Conservation (phyloP, 23 tunicate species). For the Trididemnum clinides region DNA sequence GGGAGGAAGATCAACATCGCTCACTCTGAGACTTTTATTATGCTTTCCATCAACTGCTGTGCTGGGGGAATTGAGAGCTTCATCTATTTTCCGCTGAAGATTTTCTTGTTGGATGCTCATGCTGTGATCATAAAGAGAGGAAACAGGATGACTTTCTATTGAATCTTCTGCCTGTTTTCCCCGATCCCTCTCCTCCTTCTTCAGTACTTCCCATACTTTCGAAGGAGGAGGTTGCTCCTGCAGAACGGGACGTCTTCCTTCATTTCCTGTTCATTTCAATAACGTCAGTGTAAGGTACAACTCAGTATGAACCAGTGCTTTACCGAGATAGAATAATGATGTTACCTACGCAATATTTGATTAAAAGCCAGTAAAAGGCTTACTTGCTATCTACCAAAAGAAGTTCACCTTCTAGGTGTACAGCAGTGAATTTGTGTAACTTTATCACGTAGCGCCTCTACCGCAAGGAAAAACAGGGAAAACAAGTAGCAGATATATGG, state of each 20-base stretch:
- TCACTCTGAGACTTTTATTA: neutral
- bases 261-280: too few species aligned
- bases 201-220: conserved; percentile 21
- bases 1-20: neutral
- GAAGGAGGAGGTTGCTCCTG: conserved; percentile 83
- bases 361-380: too few species aligned
- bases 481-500: too few species aligned
- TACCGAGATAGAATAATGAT: too few species aligned
- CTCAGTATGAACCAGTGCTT: too few species aligned
- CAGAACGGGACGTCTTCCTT: neutral
- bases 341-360: too few species aligned
- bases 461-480: too few species aligned
- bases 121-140: neutral
- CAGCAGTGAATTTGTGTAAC: too few species aligned
- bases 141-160: neutral
- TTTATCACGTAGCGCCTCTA: too few species aligned
- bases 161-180: neutral
- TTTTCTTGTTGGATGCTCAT: neutral
- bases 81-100: conserved; percentile 39
- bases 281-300: too few species aligned
- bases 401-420: too few species aligned
- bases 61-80: conserved; percentile 50
- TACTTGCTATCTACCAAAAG: too few species aligned
- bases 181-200: neutral
- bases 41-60: conserved; percentile 8